Conservation (phyloP, 2,113 vertebrate species). For the Cranoglanis bouderius region DNA sequence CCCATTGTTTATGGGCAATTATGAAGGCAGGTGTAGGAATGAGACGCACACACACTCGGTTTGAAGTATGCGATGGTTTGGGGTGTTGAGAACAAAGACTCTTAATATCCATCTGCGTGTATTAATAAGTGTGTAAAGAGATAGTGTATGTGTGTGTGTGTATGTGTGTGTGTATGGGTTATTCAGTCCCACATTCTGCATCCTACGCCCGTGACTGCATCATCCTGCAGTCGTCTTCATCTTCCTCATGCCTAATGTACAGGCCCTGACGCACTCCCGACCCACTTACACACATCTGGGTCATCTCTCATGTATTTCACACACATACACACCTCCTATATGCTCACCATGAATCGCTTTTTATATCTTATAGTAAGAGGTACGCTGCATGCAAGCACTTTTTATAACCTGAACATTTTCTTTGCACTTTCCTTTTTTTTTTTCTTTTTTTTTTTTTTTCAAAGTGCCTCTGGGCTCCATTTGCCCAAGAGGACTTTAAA, state of each 20-base stretch:
- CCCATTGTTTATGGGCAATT: constrained; percentile 48
- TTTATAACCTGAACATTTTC: constrained; percentile 23
- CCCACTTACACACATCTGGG: constrained; percentile 78
- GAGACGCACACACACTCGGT: not conserved
- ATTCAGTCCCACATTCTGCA: constrained; percentile 73
- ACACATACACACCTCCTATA: constrained; percentile 45
- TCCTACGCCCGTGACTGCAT: not conserved
- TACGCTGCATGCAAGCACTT: not conserved
- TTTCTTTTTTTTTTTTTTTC: not conserved
- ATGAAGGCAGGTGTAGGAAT: constrained; percentile 49
- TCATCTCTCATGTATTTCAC: constrained; percentile 65
- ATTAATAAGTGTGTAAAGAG: constrained; percentile 17
- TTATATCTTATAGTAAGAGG: constrained; percentile 33
- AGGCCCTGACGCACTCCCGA: constrained; percentile 70
- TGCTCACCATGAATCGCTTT: not conserved
- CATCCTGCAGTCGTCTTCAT: constrained; percentile 47
- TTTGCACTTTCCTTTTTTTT: not conserved
- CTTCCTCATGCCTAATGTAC: constrained; percentile 59
- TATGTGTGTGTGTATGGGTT: constrained; percentile 30
- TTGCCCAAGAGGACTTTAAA: constrained; percentile 41
- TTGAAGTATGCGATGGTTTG: not conserved
- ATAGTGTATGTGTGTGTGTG: not conserved
- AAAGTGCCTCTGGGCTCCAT: not conserved
- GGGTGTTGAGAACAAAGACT: constrained; percentile 4
- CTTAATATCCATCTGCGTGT: constrained; percentile 27